These are phyloP conservation scores for Limnephilus marmoratus DNA, from an alignment of 2,888 invertebrate genomes.

Conservation along the genomic window DNA sequence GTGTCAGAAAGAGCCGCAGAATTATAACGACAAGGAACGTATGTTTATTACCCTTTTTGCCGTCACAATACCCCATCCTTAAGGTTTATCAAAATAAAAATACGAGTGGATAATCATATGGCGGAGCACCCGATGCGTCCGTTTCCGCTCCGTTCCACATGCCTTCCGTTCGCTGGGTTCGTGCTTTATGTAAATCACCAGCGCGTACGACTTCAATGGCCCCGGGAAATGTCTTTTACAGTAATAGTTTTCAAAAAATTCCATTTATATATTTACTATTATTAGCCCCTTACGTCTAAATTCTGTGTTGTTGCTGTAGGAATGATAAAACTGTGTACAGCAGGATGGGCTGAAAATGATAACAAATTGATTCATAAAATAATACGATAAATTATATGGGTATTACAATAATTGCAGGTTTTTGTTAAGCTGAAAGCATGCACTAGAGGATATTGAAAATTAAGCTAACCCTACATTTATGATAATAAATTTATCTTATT, in stretches of 20 bases:
- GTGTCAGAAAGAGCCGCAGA: no score
- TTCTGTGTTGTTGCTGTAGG: neutral
- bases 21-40: no score
- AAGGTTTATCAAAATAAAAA: neutral
- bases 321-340: neutral
- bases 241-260: neutral
- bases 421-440: no score
- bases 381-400: no score
- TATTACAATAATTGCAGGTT: no score
- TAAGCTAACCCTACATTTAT: no score
- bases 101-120: neutral
- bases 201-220: neutral
- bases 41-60: no score
- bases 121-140: neutral
- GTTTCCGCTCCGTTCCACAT: neutral
- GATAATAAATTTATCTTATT: no score
- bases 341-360: no score
- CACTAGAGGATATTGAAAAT: no score
- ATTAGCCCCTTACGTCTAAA: neutral
- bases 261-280: neutral
- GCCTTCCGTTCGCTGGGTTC: neutral
- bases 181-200: neutral
- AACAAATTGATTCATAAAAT: no score
- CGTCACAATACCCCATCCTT: no score
- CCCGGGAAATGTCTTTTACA: neutral